Evolutionary conservation across 2,797 vertebrate species (phyloP), one percentile per base, ranked within the genome.

Genomic region (Steatocranus sp.): DNA sequence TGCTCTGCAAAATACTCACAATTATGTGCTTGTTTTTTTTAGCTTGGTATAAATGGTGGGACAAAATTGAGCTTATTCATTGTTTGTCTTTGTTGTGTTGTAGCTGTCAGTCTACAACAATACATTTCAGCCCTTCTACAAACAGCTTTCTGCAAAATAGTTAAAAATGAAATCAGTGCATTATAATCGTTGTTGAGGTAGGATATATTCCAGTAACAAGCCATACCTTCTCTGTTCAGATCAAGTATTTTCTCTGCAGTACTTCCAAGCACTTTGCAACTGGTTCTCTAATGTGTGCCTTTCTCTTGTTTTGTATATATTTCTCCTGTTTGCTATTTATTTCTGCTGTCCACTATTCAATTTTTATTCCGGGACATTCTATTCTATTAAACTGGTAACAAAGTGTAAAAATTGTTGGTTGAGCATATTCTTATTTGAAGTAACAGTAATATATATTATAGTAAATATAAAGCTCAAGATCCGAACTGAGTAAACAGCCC

Each of bases 401-500:
- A 73, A 48, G 25, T 48, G 10, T 27, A 46, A 48, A 30, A 48
- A 73, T 30, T 73, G 9, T 11, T 23, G 0, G 25, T 73, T 46
- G 23, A 73, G 4, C 4, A 5, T 48, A 30, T 73, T 73, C 41
- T 48, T 46, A 18, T 73, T 73, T 70, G 1, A 17, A 73, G 4
- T 48, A 46, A 73, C 25, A 73, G 43, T 18, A 73, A 73, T 73
- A 48, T 70, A 7, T 43, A n/a, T n/a, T n/a, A 48, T n/a, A 5
- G 68, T 25, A 48, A 48, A 48, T 73, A 46, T 73, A 73, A 46
- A 68, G 14, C 41, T 48, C 17, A 7, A 48, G 27, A 73, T 30
- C 68, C 1, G 0, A 68, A 41, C 20, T 68, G 8, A 34, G 20
- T 25, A 15, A 43, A 15, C n/a, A 15, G 61, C 34, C 61, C 0